A percentile compares a stretch with the other conserved stretches of the same genome.
phyloP scores from a whole-genome alignment of 2,888 invertebrate species.

The Drosophila pseudotakahashii region DNA sequence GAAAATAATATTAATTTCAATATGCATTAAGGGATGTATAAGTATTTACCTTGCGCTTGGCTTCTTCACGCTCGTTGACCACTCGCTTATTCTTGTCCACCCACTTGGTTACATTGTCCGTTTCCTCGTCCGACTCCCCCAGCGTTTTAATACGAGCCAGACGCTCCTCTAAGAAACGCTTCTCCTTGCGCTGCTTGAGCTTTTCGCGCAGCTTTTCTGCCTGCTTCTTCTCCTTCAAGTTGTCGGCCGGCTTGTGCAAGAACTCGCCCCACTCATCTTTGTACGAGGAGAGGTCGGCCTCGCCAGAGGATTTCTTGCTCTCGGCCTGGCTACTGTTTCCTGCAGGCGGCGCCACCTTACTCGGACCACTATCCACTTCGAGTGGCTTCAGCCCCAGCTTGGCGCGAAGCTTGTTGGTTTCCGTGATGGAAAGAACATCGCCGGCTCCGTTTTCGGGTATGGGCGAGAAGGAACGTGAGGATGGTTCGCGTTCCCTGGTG shows the following conservation, averaged over 20 bases:
- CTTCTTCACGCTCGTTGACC: constrained; percentile 92
- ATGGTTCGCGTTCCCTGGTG: constrained; percentile 7
- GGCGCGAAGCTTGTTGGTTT: constrained; percentile 94
- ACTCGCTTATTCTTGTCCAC: constrained; percentile 91
- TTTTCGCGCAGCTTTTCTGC: constrained; percentile 93
- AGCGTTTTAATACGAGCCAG: constrained; percentile 90
- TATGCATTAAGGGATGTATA: not conserved
- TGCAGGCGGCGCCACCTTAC: constrained; percentile 74
- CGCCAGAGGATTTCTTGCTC: constrained; percentile 52
- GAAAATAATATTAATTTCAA: constrained; percentile 29
- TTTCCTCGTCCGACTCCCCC: constrained; percentile 90
- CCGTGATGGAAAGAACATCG: constrained; percentile 90
- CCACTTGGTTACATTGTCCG: constrained; percentile 92
- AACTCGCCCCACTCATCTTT: constrained; percentile 89
- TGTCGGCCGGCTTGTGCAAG: constrained; percentile 93
- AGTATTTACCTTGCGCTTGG: constrained; percentile 87
- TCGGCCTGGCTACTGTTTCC: constrained; percentile 47
- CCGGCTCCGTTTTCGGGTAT: constrained; percentile 84
- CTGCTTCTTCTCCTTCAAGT: constrained; percentile 89
- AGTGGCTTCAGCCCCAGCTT: constrained; percentile 97
- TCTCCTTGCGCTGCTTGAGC: constrained; percentile 91
- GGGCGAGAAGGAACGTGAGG: constrained; percentile 78
- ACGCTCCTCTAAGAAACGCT: constrained; percentile 87
- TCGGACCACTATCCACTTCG: constrained; percentile 86
- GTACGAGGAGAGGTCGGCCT: constrained; percentile 78